Percentiles rank a stretch among this genome's conserved stretches.
Conservation (phyloP, 2,797 vertebrate genomes). For the Poecilia gillii region DNA sequence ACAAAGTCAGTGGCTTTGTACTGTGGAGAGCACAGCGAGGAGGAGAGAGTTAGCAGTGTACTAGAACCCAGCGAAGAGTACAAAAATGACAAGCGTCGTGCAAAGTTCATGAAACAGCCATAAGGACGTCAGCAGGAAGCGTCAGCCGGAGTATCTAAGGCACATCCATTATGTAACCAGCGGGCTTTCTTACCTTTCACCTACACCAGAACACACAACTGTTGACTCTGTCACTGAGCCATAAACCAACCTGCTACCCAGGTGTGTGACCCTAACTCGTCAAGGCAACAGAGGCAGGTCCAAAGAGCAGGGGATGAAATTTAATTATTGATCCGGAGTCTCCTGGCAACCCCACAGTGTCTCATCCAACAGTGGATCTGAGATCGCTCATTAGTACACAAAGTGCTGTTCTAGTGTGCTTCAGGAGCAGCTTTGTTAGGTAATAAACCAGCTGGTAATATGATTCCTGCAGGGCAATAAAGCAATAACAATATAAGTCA, state of each 20-base stretch:
- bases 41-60: background rate
- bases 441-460: background rate
- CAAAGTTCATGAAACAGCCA: constrained; percentile 12
- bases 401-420: background rate
- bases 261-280: background rate
- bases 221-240: constrained; percentile 40
- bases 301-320: constrained; percentile 52
- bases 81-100: background rate
- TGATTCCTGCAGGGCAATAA: background rate
- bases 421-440: background rate
- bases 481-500: too few species aligned
- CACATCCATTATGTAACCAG: constrained; percentile 11
- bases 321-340: constrained; percentile 46
- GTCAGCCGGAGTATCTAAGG: background rate
- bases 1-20: constrained; percentile 99
- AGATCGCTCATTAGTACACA: background rate
- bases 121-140: background rate
- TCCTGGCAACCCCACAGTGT: constrained; percentile 20
- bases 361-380: background rate
- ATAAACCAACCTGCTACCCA: background rate
- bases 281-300: constrained; percentile 12
- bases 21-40: constrained; percentile 67
- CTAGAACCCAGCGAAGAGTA: background rate
- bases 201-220: constrained; percentile 1
- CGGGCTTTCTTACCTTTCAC: constrained; percentile 28